A percentile compares a stretch with the other conserved stretches of the same genome.
Evolutionary conservation across 1,140 invertebrate genomes (phyloP).

Genomic region (Cotesia typhae): DNA sequence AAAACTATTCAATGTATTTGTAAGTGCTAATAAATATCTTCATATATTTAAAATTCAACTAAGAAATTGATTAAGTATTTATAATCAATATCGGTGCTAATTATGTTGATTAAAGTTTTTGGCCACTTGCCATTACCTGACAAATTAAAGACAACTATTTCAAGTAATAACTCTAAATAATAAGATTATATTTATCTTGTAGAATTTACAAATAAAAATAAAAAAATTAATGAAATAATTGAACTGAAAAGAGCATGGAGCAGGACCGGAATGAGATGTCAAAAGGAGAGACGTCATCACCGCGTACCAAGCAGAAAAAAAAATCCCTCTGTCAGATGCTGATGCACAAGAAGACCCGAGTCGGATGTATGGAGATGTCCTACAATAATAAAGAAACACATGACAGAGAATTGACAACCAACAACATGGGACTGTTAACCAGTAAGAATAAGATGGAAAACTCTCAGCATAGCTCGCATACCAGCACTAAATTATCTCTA

Average conservation of each 20-base stretch:
- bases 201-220: neutral
- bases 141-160: neutral
- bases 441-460: constrained; percentile 54
- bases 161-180: neutral
- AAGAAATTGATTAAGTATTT: no score
- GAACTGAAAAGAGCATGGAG: constrained; percentile 49
- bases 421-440: no score
- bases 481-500: constrained; percentile 61
- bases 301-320: constrained; percentile 61
- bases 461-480: constrained; percentile 59
- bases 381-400: constrained; percentile 51
- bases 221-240: constrained; percentile 3
- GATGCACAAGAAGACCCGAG: constrained; percentile 62
- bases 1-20: no score
- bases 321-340: constrained; percentile 61
- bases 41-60: no score
- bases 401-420: no score
- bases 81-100: no score
- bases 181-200: neutral
- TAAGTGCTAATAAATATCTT: no score
- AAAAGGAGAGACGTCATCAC: constrained; percentile 49
- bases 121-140: neutral
- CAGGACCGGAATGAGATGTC: constrained; percentile 44
- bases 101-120: no score
- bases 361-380: constrained; percentile 58